A percentile compares a stretch with the other conserved stretches of the same genome.
Evolutionary conservation across 92 coral and sea anemone genomes (phyloP).

Genomic region (Phenganax marumi): DNA sequence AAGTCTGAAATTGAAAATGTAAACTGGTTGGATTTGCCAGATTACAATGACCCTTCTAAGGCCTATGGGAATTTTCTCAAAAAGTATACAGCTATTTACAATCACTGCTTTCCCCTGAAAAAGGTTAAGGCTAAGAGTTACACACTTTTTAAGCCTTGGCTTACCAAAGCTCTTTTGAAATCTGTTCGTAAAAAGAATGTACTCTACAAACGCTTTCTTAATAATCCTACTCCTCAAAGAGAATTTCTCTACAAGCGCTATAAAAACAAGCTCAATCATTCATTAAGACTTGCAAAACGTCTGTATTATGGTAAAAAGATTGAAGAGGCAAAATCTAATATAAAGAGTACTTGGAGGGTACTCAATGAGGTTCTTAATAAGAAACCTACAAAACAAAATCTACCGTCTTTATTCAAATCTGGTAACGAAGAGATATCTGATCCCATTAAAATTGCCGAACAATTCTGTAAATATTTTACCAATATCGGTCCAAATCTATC

Average conservation of each 20-base stretch:
- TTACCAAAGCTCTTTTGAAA: slow-evolving; percentile 29
- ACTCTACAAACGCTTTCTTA: slow-evolving; percentile 6
- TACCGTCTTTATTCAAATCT: slow-evolving; percentile 41
- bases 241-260: slow-evolving; percentile 35
- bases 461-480: slow-evolving; percentile 41
- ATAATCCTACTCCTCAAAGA: slow-evolving; percentile 8
- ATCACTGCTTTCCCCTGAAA: slow-evolving; percentile 49
- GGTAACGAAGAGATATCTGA: slow-evolving; percentile 52
- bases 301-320: slow-evolving; percentile 14
- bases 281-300: slow-evolving; percentile 2
- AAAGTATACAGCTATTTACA: slow-evolving; percentile 37
- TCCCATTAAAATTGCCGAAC: slow-evolving; percentile 47
- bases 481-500: slow-evolving; percentile 42
- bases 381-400: slow-evolving; percentile 26
- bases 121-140: slow-evolving; percentile 36
- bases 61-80: slow-evolving; percentile 28
- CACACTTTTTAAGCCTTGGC: slow-evolving; percentile 40
- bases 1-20: not conserved
- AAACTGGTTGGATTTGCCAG: slow-evolving; percentile 30
- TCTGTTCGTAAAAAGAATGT: slow-evolving; percentile 26
- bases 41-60: slow-evolving; percentile 32
- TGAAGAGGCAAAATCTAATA: slow-evolving; percentile 30
- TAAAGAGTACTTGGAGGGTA: slow-evolving; percentile 48
- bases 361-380: slow-evolving; percentile 48
- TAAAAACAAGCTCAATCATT: slow-evolving; percentile 13